Base-by-base conservation (phyloP, 2,888 invertebrate genomes). In the Drosophila glabriapex region DNA sequence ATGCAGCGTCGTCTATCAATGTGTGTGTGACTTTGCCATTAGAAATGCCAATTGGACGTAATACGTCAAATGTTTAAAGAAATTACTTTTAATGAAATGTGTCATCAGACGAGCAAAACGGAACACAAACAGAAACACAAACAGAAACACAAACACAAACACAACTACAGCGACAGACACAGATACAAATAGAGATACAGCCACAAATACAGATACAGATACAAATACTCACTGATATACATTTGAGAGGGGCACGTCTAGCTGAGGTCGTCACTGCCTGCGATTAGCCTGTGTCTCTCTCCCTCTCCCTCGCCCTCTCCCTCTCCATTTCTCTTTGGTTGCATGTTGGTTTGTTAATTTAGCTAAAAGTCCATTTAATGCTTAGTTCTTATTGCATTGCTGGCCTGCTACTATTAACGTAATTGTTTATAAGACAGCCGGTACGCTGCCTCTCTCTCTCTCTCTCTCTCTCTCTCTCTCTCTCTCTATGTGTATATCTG, bases 1-100 rank as follows among this genome's bases (percentile, higher is more conserved):
- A 50, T 61, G 35, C 43, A 56, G 41, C 67, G 52, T 41, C 67
- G 52, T 41, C 28, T 58, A 19, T 43, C 9, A 25, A 19, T 49
- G 54, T 50, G 25, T 63, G 41, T 64, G 50, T 69, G 63, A 28
- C 60, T 76, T 68, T 82, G 83, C 78, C 76, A 89, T 89, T 89
- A 77, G 76, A 83, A 90, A 85, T 90, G 90, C 86, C 89, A 90
- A 87, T 85, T 86, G 91, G 68, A 89, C 86, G 85, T 85, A 86
- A 90, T 90, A 90, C 79, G 81, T 90, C 88, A 90, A 85, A 90
- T 88, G 82, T 77, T 86, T 83, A 86, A 90, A 85, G 84, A 90
- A 87, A 87, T 87, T 87, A 89, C 90, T 87, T 87, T 85, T 86
- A 86, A 90, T 89, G 88, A 88, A 88, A 89, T 90, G 90, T 90